A percentile compares a stretch with the other conserved stretches of the same genome.
Evolutionary conservation across 2,113 vertebrate species (phyloP).

Genomic region (Paramisgurnus dabryanus): DNA sequence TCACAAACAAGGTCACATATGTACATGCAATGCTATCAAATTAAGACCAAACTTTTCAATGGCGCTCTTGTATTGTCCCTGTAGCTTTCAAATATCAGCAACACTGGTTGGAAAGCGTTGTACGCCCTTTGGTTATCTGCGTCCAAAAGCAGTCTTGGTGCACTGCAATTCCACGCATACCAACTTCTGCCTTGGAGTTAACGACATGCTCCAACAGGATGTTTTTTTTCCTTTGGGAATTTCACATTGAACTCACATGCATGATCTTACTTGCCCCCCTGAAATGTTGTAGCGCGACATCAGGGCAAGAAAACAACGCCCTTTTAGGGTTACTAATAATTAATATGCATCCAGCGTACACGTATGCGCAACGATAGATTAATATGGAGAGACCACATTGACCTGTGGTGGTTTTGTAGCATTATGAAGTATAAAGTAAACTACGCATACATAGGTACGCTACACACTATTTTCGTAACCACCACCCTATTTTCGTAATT

Average conservation of each 20-base stretch:
- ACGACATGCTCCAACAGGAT: slow-evolving; percentile 80
- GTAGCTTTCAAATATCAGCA: slow-evolving; percentile 2
- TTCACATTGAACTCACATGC: slow-evolving; percentile 67
- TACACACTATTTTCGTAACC: not conserved
- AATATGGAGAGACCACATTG: not conserved
- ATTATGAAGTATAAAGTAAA: not conserved
- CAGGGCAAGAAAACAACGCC: not conserved
- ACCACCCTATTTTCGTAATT: not conserved
- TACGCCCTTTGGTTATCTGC: slow-evolving; percentile 37
- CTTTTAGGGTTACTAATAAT: not conserved
- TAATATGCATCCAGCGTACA: not conserved
- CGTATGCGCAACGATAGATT: not conserved
- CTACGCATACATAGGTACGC: not conserved
- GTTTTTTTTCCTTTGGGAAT: slow-evolving; percentile 62
- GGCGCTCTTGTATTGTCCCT: not conserved
- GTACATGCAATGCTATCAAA: not conserved
- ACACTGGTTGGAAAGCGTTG: slow-evolving; percentile 19
- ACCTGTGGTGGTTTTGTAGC: not conserved
- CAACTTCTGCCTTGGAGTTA: slow-evolving; percentile 76
- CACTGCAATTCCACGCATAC: slow-evolving; percentile 75
- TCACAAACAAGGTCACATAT: too few species aligned
- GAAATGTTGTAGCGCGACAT: not conserved
- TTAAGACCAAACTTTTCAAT: not conserved
- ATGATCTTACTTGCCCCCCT: slow-evolving; percentile 76
- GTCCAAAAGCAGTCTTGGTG: slow-evolving; percentile 42